Evolutionary conservation across 2,888 invertebrate genomes (phyloP).

Genomic region (Synanthedon tipuliformis): DNA sequence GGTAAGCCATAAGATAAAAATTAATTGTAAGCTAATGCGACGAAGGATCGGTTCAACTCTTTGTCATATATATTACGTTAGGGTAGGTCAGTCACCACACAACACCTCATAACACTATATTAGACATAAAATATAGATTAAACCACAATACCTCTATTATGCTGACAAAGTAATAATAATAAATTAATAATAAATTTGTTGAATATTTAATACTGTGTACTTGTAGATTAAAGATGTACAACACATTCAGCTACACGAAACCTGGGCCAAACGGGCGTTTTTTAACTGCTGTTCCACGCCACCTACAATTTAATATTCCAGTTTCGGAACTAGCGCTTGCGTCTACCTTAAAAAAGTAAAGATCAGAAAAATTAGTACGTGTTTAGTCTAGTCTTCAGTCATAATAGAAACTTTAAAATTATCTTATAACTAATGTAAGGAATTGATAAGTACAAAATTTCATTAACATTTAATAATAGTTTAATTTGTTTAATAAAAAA

Average conservation of each 20-base stretch:
- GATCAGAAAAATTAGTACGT: neutral
- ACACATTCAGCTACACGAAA: neutral
- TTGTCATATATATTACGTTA: neutral
- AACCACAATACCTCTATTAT: conserved; percentile 18
- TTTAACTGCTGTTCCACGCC: no score
- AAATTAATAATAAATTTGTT: neutral
- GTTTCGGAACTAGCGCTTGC: neutral
- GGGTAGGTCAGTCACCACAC: neutral
- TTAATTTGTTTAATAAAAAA: neutral
- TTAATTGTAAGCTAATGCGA: no score
- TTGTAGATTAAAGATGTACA: neutral
- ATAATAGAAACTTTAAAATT: neutral
- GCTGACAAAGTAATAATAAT: conserved; percentile 1
- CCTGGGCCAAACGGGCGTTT: neutral
- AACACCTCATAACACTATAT: neutral
- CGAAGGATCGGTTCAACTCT: no score
- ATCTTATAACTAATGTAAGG: neutral
- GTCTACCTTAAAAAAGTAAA: no score
- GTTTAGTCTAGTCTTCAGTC: neutral
- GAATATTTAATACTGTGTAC: neutral
- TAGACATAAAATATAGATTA: conserved; percentile 2
- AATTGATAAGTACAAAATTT: neutral
- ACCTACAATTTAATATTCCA: neutral
- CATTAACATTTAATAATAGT: neutral
- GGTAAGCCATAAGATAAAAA: no score